Evolutionary conservation across 2,888 invertebrate genomes (phyloP).

Genomic region (Dyspetes luteomarginatus): DNA sequence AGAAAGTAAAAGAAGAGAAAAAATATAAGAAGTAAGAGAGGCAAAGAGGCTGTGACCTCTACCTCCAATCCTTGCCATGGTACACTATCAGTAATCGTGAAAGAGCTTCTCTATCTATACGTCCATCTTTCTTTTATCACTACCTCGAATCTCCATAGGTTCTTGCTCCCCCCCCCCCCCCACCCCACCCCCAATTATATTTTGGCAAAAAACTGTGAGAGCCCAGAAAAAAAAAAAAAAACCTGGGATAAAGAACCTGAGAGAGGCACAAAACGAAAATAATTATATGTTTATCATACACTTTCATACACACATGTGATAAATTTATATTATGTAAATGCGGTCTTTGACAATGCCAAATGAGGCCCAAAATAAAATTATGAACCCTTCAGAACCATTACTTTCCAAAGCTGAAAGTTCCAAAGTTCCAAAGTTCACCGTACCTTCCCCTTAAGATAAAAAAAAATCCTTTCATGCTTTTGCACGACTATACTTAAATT

Average conservation of each 20-base stretch:
- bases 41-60: slow-evolving; percentile 17
- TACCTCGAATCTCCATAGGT: slow-evolving; percentile 13
- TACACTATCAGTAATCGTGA: slow-evolving; percentile 30
- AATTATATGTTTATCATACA: background rate
- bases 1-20: slow-evolving; percentile 10
- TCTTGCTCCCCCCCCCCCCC: background rate
- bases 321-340: too few species aligned
- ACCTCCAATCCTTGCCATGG: slow-evolving; percentile 23
- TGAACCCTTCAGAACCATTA: too few species aligned
- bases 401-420: too few species aligned
- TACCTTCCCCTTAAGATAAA: too few species aligned
- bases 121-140: slow-evolving; percentile 27
- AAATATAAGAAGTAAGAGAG: background rate
- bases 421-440: too few species aligned
- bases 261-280: background rate
- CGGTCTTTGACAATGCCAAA: too few species aligned
- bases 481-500: background rate
- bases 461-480: slow-evolving; percentile 6
- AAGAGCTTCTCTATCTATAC: slow-evolving; percentile 11
- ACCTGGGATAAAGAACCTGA: background rate
- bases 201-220: background rate
- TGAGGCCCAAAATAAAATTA: too few species aligned
- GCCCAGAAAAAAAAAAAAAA: background rate
- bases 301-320: background rate
- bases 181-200: background rate